These are phyloP conservation scores for Eumacrocentrus americanus DNA, from an alignment of 2,888 invertebrate genomes.

Conservation along the genomic window DNA sequence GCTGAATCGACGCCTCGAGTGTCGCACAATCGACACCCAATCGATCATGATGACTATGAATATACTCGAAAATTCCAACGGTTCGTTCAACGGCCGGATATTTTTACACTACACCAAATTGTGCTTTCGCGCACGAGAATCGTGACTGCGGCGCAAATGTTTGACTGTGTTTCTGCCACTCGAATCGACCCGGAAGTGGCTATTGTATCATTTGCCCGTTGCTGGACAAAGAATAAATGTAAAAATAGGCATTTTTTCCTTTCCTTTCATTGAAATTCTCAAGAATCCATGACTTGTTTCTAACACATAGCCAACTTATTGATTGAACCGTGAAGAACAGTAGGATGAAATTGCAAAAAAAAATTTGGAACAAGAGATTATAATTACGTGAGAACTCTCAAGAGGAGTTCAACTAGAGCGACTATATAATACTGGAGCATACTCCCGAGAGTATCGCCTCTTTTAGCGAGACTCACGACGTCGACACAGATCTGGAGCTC, in stretches of 20 bases:
- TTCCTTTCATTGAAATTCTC: no score
- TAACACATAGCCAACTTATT: no score
- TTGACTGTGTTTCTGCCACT: not conserved
- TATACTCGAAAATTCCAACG: not conserved
- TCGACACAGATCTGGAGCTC: constrained; percentile 9
- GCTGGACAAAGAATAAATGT: not conserved
- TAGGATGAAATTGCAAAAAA: no score
- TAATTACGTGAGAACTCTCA: not conserved
- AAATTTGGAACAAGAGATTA: not conserved
- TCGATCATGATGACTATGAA: constrained; percentile 70
- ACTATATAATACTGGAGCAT: not conserved
- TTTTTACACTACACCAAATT: not conserved
- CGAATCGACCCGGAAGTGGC: not conserved
- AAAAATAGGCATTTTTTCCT: not conserved
- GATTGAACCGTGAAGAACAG: no score
- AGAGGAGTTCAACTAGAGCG: not conserved
- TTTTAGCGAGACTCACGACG: constrained; percentile 38
- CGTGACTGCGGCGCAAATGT: not conserved
- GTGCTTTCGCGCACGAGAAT: not conserved
- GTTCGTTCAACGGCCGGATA: not conserved
- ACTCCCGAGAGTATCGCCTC: constrained; percentile 13
- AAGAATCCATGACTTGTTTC: no score
- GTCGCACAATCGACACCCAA: constrained; percentile 78
- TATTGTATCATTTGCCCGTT: not conserved
- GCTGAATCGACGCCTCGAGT: constrained; percentile 73